Evolutionary conservation across 2,113 vertebrate genomes (phyloP), one percentile per base, ranked within the genome.

Genomic region (Tachycineta bicolor): DNA sequence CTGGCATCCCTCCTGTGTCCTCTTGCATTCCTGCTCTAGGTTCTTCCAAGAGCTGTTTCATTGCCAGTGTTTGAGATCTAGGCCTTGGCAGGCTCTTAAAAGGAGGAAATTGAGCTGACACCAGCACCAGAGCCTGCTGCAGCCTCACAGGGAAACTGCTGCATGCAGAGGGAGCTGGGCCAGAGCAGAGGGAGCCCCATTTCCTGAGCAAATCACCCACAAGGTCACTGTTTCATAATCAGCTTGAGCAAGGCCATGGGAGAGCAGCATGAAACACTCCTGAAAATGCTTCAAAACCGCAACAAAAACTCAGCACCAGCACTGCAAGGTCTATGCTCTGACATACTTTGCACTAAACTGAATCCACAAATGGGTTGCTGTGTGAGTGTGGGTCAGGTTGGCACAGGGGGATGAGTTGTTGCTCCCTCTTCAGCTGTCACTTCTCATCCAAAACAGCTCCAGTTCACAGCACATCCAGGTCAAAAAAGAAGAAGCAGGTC

Each of bases 61-160:
- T 10, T n/a, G 88, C 76, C 90, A 92, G 80, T 52, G 41, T 77
- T 50, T 87, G 90, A 77, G 83, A 59, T 37, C 63, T 12, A 50
- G 81, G 83, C 89, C 83, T 77, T 95, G 92, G 85, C 56, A 2
- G 22, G 41, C 33, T 37, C 52, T 63, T 25, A 46, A 43, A 69
- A 59, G 62, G 74, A 92, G 83, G 89, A 88, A 94, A 95, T 68
- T 25, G 74, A 89, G 92, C 93, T 95, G 94, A 87, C 70, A 89
- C 4, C 83, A 84, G 89, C 89, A 74, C 3, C 76, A 52, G 86
- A 74, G 83, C 23, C 47, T 79, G 77, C 92, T 87, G 94, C 90
- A 96, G 93, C 65, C 88, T 68, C 21, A 8, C 0, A 4, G 64
- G 71, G 76, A 91, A 83, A 56, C 44, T 64, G 88, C 93, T 88